A percentile compares a stretch with the other conserved stretches of the same genome.
phyloP scores from a whole-genome alignment of 2,797 vertebrate genomes.

The Aldrovandia affinis region DNA sequence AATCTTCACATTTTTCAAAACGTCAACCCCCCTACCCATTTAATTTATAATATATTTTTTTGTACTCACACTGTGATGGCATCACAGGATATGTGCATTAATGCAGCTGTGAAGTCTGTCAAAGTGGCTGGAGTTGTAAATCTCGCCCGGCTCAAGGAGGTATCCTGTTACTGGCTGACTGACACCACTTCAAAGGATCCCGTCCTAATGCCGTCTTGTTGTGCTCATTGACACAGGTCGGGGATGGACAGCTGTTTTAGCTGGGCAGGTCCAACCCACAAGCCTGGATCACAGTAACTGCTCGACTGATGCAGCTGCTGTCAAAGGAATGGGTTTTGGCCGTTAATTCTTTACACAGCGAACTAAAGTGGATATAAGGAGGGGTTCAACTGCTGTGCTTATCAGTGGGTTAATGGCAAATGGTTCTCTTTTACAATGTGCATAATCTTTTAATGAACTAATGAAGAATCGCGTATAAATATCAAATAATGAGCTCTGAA shows the following conservation, averaged over 20 bases:
- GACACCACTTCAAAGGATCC: conserved; percentile 8
- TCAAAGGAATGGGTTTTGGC: background rate
- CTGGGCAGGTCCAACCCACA: background rate
- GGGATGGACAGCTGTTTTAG: conserved; percentile 4
- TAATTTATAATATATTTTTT: background rate
- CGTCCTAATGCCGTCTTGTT: background rate
- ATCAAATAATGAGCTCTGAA: background rate
- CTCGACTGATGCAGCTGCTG: background rate
- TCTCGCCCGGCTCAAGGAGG: background rate
- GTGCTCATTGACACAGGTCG: background rate
- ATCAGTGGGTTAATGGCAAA: background rate
- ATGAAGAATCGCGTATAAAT: background rate
- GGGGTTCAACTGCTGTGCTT: background rate
- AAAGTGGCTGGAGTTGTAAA: background rate
- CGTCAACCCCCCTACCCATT: background rate
- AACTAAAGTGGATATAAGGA: background rate
- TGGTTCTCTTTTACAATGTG: background rate
- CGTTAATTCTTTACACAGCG: background rate
- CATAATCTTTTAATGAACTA: background rate
- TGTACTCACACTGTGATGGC: background rate
- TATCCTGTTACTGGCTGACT: background rate
- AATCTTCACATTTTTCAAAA: background rate
- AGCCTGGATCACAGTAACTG: background rate
- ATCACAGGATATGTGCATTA: background rate
- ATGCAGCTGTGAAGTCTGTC: background rate